phyloP scores from a whole-genome alignment of 2,797 vertebrate genomes.

The Acridotheres tristis region DNA sequence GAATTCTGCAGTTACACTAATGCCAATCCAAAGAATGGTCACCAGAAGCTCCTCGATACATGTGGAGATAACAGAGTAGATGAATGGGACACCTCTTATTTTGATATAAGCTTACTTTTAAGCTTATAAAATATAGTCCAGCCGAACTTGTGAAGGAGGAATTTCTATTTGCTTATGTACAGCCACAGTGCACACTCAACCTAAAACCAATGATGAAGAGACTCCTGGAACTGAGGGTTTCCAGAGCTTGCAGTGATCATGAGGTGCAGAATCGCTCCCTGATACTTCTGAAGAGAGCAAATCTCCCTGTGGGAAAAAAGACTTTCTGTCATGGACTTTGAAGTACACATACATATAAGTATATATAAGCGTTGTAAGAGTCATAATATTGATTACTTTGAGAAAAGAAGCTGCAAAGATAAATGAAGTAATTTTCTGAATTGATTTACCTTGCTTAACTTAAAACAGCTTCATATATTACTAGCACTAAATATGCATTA shows the following conservation, averaged over 20 bases:
- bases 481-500: slow-evolving; percentile 25
- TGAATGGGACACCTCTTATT: not conserved
- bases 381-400: not conserved
- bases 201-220: not conserved
- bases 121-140: not conserved
- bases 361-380: not conserved
- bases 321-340: not conserved
- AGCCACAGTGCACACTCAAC: not conserved
- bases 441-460: slow-evolving; percentile 32
- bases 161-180: not conserved
- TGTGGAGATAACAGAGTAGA: not conserved
- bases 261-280: not conserved
- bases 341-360: not conserved
- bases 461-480: slow-evolving; percentile 28
- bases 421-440: slow-evolving; percentile 52
- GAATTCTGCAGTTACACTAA: not conserved
- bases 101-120: not conserved
- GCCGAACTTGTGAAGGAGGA: not conserved
- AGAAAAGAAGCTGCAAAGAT: slow-evolving; percentile 28
- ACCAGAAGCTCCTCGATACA: not conserved
- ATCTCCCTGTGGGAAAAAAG: not conserved
- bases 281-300: not conserved
- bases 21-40: not conserved
- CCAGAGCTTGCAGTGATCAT: not conserved
- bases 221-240: not conserved